These are phyloP conservation scores for Phengaris alcon DNA, from an alignment of 2,888 invertebrate species.

Conservation along the genomic window DNA sequence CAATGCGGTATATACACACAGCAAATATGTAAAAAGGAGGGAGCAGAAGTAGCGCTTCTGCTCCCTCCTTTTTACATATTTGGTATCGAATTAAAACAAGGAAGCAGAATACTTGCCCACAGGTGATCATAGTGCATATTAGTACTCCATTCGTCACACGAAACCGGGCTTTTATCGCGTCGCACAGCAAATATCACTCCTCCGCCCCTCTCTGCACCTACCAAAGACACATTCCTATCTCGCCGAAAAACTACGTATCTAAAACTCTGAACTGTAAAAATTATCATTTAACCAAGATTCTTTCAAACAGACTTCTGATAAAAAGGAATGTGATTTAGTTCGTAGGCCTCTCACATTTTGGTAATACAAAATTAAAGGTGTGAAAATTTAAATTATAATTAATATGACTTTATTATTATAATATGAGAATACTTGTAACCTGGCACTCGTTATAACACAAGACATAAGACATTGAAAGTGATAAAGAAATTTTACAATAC, in stretches of 20 bases:
- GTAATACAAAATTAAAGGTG: not conserved
- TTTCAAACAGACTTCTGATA: not conserved
- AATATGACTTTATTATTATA: too few species aligned
- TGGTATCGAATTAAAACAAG: not conserved
- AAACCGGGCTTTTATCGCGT: not conserved
- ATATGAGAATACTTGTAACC: too few species aligned
- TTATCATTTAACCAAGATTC: not conserved
- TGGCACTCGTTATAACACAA: too few species aligned
- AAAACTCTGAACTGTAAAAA: too few species aligned
- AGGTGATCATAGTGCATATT: not conserved
- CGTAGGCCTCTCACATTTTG: not conserved
- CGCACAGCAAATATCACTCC: not conserved
- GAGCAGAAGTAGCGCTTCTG: too few species aligned
- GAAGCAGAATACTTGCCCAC: not conserved
- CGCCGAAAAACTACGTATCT: conserved; percentile 7
- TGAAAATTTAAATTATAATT: not conserved
- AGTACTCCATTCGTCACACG: not conserved
- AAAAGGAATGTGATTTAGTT: not conserved
- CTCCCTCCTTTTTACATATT: too few species aligned
- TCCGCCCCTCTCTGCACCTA: conserved; percentile 7
- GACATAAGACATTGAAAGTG: too few species aligned
- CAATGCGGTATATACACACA: too few species aligned
- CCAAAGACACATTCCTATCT: not conserved
- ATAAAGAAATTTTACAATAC: not conserved
- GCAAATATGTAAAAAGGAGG: too few species aligned